Evolutionary conservation across 2,113 vertebrate species (phyloP).

Genomic region (Chamaetylas fuelleborni): DNA sequence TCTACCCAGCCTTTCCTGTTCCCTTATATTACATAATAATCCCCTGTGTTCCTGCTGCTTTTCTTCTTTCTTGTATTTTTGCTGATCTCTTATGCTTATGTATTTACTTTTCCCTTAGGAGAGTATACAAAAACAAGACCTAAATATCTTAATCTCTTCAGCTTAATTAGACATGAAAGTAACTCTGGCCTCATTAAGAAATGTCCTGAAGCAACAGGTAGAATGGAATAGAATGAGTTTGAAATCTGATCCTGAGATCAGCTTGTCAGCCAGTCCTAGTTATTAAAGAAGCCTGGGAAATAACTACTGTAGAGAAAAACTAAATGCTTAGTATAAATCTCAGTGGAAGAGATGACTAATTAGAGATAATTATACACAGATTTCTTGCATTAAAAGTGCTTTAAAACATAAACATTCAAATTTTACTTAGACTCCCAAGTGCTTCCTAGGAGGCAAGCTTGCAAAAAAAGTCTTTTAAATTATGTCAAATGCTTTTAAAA

Average conservation of each 20-base stretch:
- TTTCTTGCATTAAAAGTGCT: slow-evolving; percentile 66
- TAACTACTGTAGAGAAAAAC: slow-evolving; percentile 1
- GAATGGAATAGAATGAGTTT: neutral
- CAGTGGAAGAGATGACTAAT: slow-evolving; percentile 64
- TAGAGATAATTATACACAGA: slow-evolving; percentile 61
- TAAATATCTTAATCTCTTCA: slow-evolving; percentile 52
- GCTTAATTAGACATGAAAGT: slow-evolving; percentile 56
- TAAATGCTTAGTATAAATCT: slow-evolving; percentile 37
- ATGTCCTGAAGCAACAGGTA: slow-evolving; percentile 49
- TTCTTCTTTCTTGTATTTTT: slow-evolving; percentile 20
- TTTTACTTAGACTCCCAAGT: slow-evolving; percentile 55
- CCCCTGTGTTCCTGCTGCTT: neutral
- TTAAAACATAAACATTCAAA: slow-evolving; percentile 67
- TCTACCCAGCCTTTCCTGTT: neutral
- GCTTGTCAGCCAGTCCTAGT: slow-evolving; percentile 11
- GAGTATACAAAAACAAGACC: neutral
- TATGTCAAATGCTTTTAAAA: neutral
- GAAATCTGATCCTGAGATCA: slow-evolving; percentile 3
- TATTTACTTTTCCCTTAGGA: slow-evolving; percentile 31
- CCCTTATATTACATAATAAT: neutral
- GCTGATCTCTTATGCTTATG: slow-evolving; percentile 27
- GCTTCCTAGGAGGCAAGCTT: slow-evolving; percentile 38
- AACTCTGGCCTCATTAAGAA: slow-evolving; percentile 43
- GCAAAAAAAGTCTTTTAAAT: slow-evolving; percentile 28
- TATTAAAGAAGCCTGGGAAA: neutral